Evolutionary conservation across 2,888 invertebrate species (phyloP).

Genomic region (Xylota segnis): DNA sequence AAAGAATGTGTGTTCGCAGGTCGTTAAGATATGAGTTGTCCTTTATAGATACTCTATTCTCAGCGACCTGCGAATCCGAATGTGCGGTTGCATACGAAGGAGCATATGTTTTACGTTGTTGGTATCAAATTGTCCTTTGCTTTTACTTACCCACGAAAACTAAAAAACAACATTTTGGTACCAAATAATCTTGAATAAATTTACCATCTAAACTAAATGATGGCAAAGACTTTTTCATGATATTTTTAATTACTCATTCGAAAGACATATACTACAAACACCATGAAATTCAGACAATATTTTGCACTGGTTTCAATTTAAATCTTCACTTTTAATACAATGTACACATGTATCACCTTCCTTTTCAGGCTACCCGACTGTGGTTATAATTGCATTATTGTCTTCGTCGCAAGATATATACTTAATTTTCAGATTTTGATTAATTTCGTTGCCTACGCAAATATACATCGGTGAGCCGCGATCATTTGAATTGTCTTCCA

Average conservation of each 20-base stretch:
- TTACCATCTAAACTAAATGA: too few relatives aligned
- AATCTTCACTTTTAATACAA: neutral
- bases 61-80: too few relatives aligned
- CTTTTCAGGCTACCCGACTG: neutral
- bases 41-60: too few relatives aligned
- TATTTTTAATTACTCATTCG: neutral
- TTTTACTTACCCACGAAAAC: too few relatives aligned
- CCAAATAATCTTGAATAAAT: too few relatives aligned
- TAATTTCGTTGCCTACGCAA: slow-evolving; percentile 79
- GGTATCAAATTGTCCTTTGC: too few relatives aligned
- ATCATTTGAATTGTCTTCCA: slow-evolving; percentile 76
- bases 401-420: slow-evolving; percentile 82
- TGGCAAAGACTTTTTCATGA: neutral
- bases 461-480: slow-evolving; percentile 79
- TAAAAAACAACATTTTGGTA: too few relatives aligned
- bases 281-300: neutral
- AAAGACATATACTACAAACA: neutral
- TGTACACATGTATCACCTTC: neutral
- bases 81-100: too few relatives aligned
- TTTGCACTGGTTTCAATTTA: neutral
- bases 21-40: too few relatives aligned
- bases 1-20: too few relatives aligned
- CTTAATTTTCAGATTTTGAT: slow-evolving; percentile 80
- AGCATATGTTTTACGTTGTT: too few relatives aligned
- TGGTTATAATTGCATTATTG: slow-evolving; percentile 65